A percentile compares a stretch with the other conserved stretches of the same genome.
Evolutionary conservation across 2,113 vertebrate species (phyloP).

Genomic region (Burhinus bistriatus): DNA sequence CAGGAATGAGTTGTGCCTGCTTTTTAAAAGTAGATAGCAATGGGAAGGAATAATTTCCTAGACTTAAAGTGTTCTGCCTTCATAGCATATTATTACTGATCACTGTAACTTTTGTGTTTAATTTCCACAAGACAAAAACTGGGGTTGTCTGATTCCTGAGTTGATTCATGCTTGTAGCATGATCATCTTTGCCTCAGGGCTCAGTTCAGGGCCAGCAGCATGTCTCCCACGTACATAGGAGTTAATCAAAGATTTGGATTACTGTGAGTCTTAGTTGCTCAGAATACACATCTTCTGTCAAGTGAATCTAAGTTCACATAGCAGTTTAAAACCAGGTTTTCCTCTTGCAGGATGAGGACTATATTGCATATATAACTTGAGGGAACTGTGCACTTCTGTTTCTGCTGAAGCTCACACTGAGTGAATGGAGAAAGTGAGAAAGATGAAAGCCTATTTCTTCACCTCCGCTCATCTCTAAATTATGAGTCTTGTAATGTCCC

Average conservation of each 20-base stretch:
- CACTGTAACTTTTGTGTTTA: neutral
- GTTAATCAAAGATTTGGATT: neutral
- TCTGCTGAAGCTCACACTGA: neutral
- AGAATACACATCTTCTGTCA: neutral
- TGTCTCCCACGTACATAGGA: neutral
- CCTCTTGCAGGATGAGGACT: neutral
- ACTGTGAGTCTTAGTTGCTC: neutral
- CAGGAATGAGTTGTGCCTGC: neutral
- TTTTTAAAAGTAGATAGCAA: neutral
- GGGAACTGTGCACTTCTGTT: neutral
- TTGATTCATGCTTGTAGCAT: neutral
- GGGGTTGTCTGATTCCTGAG: neutral
- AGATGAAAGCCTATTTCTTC: neutral
- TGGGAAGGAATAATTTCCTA: neutral
- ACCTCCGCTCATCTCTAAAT: neutral
- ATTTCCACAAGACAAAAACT: neutral
- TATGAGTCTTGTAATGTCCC: neutral
- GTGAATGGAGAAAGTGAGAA: neutral
- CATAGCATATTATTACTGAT: neutral
- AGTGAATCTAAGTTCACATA: neutral
- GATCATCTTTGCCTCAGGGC: neutral
- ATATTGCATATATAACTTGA: neutral
- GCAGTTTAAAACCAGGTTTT: neutral
- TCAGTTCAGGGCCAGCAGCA: fast-evolving
- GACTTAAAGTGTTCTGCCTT: neutral